phyloP scores from a whole-genome alignment of 2,888 invertebrate genomes.

The Dasysyrphus tricinctus region DNA sequence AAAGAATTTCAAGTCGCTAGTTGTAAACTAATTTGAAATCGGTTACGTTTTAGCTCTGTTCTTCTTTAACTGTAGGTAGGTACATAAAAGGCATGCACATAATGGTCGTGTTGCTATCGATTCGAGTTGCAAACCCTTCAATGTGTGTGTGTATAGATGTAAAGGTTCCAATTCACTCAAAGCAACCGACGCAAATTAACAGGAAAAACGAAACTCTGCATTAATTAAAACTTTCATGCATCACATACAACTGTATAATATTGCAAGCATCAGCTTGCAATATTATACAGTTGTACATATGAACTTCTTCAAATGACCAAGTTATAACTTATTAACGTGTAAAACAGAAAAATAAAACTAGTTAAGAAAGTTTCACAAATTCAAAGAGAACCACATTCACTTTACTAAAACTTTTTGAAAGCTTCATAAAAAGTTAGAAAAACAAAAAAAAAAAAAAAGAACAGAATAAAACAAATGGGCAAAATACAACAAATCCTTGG shows the following conservation, averaged over 20 bases:
- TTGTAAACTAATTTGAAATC: too few relatives aligned
- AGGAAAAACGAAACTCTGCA: background rate
- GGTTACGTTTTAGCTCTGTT: too few relatives aligned
- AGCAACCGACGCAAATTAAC: background rate
- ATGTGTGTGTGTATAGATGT: too few relatives aligned
- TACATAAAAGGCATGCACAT: too few relatives aligned
- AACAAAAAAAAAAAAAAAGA: too few relatives aligned
- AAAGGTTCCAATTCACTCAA: too few relatives aligned
- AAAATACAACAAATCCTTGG: constrained; percentile 20
- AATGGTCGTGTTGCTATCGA: too few relatives aligned
- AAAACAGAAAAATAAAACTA: background rate
- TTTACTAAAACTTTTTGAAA: constrained; percentile 12
- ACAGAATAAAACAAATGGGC: background rate
- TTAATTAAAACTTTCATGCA: constrained; percentile 6
- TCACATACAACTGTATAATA: background rate
- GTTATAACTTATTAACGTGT: background rate
- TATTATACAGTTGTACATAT: too few relatives aligned
- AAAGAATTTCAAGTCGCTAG: too few relatives aligned
- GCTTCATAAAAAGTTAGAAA: constrained; percentile 25
- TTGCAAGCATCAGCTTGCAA: too few relatives aligned
- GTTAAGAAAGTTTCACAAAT: constrained; percentile 44
- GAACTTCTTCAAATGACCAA: constrained; percentile 11
- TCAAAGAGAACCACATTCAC: constrained; percentile 24
- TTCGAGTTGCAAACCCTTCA: too few relatives aligned
- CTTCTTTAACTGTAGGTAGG: too few relatives aligned